Base-by-base conservation (phyloP, 2,797 vertebrate genomes). In the Manis javanica region DNA sequence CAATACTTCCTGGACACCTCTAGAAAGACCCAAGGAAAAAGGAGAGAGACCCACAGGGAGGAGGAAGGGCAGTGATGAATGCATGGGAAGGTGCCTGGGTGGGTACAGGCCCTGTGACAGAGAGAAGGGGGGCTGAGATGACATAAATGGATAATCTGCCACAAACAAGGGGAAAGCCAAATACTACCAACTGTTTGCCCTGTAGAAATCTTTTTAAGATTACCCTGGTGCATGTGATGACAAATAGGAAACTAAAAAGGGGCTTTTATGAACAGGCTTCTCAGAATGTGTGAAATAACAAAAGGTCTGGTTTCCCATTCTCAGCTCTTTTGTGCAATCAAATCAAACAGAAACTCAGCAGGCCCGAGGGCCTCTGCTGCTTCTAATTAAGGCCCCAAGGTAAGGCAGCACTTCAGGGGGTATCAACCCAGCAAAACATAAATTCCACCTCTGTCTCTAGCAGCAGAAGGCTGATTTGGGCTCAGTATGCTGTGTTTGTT, bases 361-460 rank as follows among this genome's bases (percentile, higher is more conserved):
- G 96, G 96, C 71, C 66, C 0, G 0, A 51, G 84, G 87, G 59
- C 89, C 89, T 61, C 97, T 46, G 89, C 97, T 97, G 97, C 79
- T 97, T 97, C 97, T 96, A 96, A 97, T 97, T 96, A 97, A 96
- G 95, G 93, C 92, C 97, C 91, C 88, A 87, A 96, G 97, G 97
- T 96, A 87, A 96, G 78, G 66, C 64, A 1, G 39, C 91, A 0
- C 95, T 13, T 75, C 14, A 94, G 97, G 96, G 78, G 83, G 94
- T 59, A 26, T 49, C 77, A 16, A 83, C 59, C 74, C 92, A 79
- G 89, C 94, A 69, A 82, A 96, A 92, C 91, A 96, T 19, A 90
- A 87, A 96, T 95, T 83, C 95, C 69, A 39, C 75, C 75, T 87
- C 83, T 66, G 93, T 46, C 69, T 88, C 64, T 34, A 68, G 75